Base-by-base conservation (phyloP, 37 sponge, comb jelly and placozoan species). In the Aphrocallistes beatrix region DNA sequence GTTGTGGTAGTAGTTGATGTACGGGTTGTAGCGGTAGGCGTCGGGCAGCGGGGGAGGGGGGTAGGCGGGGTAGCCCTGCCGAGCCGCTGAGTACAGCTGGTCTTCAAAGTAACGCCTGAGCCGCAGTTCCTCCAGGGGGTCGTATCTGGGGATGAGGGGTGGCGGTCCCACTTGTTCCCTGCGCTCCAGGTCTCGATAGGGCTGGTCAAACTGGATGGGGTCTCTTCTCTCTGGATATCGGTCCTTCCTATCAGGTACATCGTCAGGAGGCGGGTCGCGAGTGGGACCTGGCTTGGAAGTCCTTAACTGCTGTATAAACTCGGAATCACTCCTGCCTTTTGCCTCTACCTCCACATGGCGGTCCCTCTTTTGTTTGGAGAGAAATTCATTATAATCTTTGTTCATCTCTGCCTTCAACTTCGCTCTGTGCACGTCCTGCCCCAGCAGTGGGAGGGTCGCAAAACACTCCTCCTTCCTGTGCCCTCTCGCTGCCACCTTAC, bases 331-430 rank as follows among this genome's bases (percentile, higher is more conserved):
- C 10, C 45, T 13, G 6, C 10, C 45, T 32, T 19, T 19, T 25
- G 75, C 75, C 8, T 19, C n/a, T 3, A 6, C 34, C 25, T 21
- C 75, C 13, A 6, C 13, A 42, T 13, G 45, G 34, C 75, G 75
- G 25, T 30, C 32, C 34, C 28, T 3, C 75, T 60, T 60, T 30
- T 60, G 75, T 13, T 60, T 60, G 34, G 75, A 60, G 25, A 60
- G 75, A 60, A 60, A 60, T 6, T 60, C 75, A 30, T 60, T 60
- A 60, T 60, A 60, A 3, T 60, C 75, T 30, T 60, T 60, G 75
- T 60, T 60, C 75, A 60, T 60, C n/a, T 60, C 75, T 32, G 75
- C 21, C n/a, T 60, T 60, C 17, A 60, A 6, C n/a, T 13, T 60
- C 6, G 75, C 75, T 3, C 75, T 19, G 28, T 25, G 34, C 25